Percentiles rank a stretch among this genome's conserved stretches.
phyloP scores from a whole-genome alignment of 2,888 invertebrate species.

The Drosophila barbarae region DNA sequence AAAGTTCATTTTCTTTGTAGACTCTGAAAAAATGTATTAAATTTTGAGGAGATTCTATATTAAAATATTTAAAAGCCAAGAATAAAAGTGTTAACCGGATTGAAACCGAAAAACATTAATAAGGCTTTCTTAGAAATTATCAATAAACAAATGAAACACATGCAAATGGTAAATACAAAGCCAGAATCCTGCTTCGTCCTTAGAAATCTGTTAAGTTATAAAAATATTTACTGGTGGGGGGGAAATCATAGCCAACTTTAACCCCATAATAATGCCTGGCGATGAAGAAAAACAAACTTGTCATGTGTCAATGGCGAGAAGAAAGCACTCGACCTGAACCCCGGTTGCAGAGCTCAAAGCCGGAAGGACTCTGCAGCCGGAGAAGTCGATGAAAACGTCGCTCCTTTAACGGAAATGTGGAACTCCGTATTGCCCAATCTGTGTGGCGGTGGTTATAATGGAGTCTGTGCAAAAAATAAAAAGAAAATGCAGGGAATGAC shows the following conservation, averaged over 20 bases:
- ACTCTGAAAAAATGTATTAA: not conserved
- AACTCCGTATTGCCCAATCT: conserved; percentile 40
- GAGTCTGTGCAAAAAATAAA: conserved; percentile 30
- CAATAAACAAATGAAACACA: not conserved
- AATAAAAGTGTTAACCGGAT: no score
- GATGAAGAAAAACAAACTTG: conserved; percentile 32
- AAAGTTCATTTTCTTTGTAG: not conserved
- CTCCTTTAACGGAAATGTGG: conserved; percentile 67
- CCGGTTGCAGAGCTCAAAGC: conserved; percentile 7
- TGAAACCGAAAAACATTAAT: not conserved
- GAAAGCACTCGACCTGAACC: conserved; percentile 58
- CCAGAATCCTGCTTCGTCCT: not conserved
- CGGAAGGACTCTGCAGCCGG: conserved; percentile 11
- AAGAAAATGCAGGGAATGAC: conserved; percentile 17
- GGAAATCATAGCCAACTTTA: conserved; percentile 24
- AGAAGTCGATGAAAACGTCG: conserved; percentile 55
- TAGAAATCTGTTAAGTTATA: conserved; percentile 4
- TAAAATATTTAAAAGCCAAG: not conserved
- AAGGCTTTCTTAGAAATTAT: no score
- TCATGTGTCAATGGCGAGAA: conserved; percentile 41
- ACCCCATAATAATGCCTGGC: not conserved
- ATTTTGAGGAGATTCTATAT: not conserved
- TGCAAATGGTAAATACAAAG: not conserved
- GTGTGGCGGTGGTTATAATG: conserved; percentile 15
- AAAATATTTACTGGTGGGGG: conserved; percentile 14